Conservation (phyloP, 2,888 invertebrate genomes). For the Criorhina ranunculi region DNA sequence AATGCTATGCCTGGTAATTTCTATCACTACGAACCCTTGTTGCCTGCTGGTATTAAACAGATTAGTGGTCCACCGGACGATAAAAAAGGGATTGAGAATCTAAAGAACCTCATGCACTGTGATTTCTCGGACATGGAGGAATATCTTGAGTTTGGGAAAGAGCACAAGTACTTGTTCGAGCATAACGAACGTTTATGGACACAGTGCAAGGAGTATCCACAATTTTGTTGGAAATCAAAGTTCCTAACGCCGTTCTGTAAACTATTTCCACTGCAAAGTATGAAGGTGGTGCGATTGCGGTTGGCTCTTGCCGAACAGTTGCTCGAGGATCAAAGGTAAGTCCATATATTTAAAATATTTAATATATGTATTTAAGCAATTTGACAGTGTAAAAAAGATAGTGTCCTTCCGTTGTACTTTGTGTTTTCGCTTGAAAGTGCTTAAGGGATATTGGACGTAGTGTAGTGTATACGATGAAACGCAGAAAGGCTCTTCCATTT, state of each 20-base stretch:
- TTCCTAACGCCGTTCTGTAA: constrained; percentile 92
- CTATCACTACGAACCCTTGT: constrained; percentile 95
- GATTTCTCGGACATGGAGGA: constrained; percentile 90
- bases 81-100: constrained; percentile 88
- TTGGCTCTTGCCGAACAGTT: constrained; percentile 90
- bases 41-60: constrained; percentile 93
- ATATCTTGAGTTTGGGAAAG: constrained; percentile 91
- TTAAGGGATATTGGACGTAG: too few species aligned
- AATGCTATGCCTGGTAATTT: constrained; percentile 94
- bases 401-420: too few species aligned
- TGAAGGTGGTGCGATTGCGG: constrained; percentile 93
- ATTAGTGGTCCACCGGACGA: constrained; percentile 90
- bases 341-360: constrained; percentile 71
- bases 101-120: constrained; percentile 91
- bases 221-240: constrained; percentile 88
- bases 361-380: too few species aligned
- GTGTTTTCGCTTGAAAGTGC: too few species aligned
- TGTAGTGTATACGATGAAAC: too few species aligned
- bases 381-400: too few species aligned
- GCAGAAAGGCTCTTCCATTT: too few species aligned
- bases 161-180: constrained; percentile 91
- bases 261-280: constrained; percentile 94
- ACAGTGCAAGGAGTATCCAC: constrained; percentile 89
- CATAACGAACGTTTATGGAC: constrained; percentile 94
- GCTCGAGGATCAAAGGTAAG: constrained; percentile 89